Evolutionary conservation across 1,140 invertebrate genomes (phyloP), one percentile per base, ranked within the genome.

Genomic region (Heliconius congener): DNA sequence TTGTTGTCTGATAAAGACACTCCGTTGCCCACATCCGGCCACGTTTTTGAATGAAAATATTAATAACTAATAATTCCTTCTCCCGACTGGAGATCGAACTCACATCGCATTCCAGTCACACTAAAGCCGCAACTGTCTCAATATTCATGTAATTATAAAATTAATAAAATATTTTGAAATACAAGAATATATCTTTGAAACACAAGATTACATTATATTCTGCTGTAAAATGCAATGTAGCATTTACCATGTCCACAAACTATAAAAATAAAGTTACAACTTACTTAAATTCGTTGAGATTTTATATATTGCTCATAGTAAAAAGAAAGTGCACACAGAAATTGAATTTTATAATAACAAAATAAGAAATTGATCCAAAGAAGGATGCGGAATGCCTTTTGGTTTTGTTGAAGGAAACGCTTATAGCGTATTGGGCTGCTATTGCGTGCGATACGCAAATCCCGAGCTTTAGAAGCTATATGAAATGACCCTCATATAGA

Each of bases 381-480:
- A 76, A 18, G 30, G 42, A 71, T 46, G n/a, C 2, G 55, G 8
- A 30, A 76, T 76, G 60, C 57, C 74, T 55, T 76, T 52, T n/a
- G 39, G 75, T 71, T 71, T 39, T 37, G 66, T 76, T 66, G 19
- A 52, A 60, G 42, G 75, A 37, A 71, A 70, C 42, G 75, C 66
- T 76, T 76, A 76, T 37, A 76, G 23, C 75, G 66, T 71, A 66
- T 76, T 76, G 71, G 75, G 11, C 13, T 57, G 60, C 57, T 66
- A 76, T 76, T 76, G 74, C 60, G 60, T 76, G 74, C 60, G 60
- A 76, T 76, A 76, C 75, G 75, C 75, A 76, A 76, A 76, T 76
- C 75, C 66, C 42, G 30, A 76, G 75, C 75, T 76, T 76, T 76
- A 23, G 42, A 76, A 76, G 23, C 23, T 8, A 76, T 71, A 75